Conservation (phyloP, 1,140 invertebrate species). For the Chrysomallon squamiferum region DNA sequence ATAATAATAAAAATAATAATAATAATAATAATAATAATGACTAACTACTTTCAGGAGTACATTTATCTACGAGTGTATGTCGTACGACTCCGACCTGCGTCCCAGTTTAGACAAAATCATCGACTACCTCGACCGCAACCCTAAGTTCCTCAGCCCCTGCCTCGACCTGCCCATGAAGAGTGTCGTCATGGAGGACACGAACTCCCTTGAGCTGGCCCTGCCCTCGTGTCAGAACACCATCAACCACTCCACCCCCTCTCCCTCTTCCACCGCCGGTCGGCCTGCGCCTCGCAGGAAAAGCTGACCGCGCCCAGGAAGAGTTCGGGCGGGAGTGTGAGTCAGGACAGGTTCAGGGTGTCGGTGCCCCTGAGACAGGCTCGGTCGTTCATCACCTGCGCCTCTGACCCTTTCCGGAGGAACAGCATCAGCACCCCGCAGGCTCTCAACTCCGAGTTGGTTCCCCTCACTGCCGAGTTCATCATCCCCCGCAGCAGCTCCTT, state of each 20-base stretch:
- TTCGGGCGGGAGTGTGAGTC: slow-evolving; percentile 7
- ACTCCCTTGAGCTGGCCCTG: slow-evolving; percentile 65
- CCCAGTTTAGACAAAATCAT: slow-evolving; percentile 80
- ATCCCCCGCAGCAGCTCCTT: slow-evolving; percentile 3
- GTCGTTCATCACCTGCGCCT: slow-evolving; percentile 18
- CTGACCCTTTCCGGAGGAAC: slow-evolving; percentile 27
- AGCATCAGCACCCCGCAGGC: slow-evolving; percentile 31
- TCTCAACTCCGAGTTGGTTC: slow-evolving; percentile 7
- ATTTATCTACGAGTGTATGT: slow-evolving; percentile 81
- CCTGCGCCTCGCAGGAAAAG: slow-evolving; percentile 36
- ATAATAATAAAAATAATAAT: too few species aligned
- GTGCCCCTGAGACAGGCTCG: background rate
- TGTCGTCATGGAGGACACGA: slow-evolving; percentile 71
- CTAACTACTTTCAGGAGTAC: slow-evolving; percentile 75
- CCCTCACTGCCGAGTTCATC: background rate
- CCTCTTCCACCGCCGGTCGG: slow-evolving; percentile 30
- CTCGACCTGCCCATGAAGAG: slow-evolving; percentile 78
- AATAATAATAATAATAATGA: too few species aligned
- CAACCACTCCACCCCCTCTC: slow-evolving; percentile 24
- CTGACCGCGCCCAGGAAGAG: slow-evolving; percentile 15
- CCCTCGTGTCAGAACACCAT: slow-evolving; percentile 41
- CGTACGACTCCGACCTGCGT: slow-evolving; percentile 72
- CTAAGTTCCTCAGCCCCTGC: slow-evolving; percentile 79
- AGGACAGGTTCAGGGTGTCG: slow-evolving; percentile 19
- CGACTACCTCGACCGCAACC: slow-evolving; percentile 78